Base-by-base conservation (phyloP, 1,140 invertebrate genomes). In the Armadillidium nasatum region DNA sequence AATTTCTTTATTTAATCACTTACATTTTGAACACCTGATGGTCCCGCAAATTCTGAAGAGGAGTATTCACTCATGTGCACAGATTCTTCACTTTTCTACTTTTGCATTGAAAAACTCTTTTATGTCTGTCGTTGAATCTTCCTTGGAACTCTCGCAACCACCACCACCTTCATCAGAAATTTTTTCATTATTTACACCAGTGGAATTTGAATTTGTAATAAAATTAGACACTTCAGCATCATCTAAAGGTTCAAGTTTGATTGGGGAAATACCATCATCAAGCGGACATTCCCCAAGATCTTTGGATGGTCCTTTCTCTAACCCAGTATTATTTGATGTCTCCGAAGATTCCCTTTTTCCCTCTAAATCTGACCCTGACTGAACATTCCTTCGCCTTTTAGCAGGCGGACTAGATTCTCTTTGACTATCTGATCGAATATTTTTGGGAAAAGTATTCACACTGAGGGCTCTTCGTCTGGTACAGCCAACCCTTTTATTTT, bases 371-470 rank as follows among this genome's bases (percentile, higher is more conserved):
- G 50, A 60, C 11, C 19, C 19, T 60, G 50, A 60, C 50, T 60
- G 50, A 15, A 60, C 11, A 60, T 60, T 60, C 19, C 50, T 60
- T 60, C 50, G 50, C 19, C 50, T 60, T 60, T 60, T 60, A 60
- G 50, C 50, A 15, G 50, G 50, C 19, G 50, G 50, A 60, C 50
- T 60, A 60, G 50, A 60, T 60, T 60, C 50, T 60, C 50, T 60
- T 7, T 60, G 50, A 60, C 50, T 60, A 60, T 60, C 50, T 60
- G 50, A 60, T 60, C 50, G 50, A 60, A 60, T 60, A 60, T 19
- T 19, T 19, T 15, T 13, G 11, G 19, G 50, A 60, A 60, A 15
- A 60, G 50, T 60, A 60, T 19, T 60, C 11, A 15, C 19, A 15
- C 19, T 60, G 50, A 60, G 19, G 50, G 50, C 4, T 60, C 50